Evolutionary conservation across 2,797 vertebrate genomes (phyloP), one percentile per base, ranked within the genome.

Genomic region (Gobionotothen gibberifrons): DNA sequence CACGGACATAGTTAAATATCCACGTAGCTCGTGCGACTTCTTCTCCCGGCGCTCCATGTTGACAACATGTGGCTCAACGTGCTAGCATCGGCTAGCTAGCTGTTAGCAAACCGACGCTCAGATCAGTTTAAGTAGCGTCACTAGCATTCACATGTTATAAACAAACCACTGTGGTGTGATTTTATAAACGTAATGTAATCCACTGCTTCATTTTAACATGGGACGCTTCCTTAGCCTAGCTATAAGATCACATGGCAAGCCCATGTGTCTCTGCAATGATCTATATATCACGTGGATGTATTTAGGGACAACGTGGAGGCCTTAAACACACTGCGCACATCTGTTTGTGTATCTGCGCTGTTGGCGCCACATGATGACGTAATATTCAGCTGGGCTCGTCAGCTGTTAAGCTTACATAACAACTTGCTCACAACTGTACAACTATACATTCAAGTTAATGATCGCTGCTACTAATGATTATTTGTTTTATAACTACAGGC

Each of bases 51-150:
- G n/a, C 55, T 36, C 79, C 81, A 5, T 89, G 79, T 85, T 87
- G 65, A 81, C 57, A 88, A 83, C 90, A 87, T 89, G 89, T 86
- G 90, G 87, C 71, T 52, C 1, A 54, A 4, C 46, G 9, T 72
- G 87, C 77, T 85, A 79, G 60, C 40, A 7, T 16, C 2, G 8
- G 70, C 46, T 73, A 76, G 26, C 44, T 61, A 58, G 44, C 26
- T 13, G 7, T 6, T 9, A 46, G 36, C 6, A 48, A 13, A 52
- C 12, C 2, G 4, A 3, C 1, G 1, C 4, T n/a, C 6, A 3
- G 0, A 17, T 16, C 4, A 0, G 5, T 22, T 42, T 8, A 5
- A n/a, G 11, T 17, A 1, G 19, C 16, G 2, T n/a, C 14, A 12
- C 1, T 13, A 14, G 0, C 1, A 1, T 3, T 3, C 0, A 29